Base-by-base conservation (phyloP, 30 jellyfish, hydroid and myxozoan species). In the Pelagia noctiluca region DNA sequence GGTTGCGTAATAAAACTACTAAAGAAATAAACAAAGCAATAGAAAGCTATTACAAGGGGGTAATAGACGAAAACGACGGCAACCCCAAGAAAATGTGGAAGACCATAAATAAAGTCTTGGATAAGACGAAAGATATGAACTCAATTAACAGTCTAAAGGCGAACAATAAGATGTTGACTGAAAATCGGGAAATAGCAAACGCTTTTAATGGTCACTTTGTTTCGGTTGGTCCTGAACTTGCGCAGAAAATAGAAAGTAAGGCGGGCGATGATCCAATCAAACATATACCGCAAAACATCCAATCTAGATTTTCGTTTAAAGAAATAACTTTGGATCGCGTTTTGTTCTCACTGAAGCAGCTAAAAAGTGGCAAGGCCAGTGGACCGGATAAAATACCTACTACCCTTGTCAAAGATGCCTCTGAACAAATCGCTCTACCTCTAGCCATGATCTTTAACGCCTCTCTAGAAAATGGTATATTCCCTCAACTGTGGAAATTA, bases 161-260 rank as follows among this genome's bases (percentile, higher is more conserved):
- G 16, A 16, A 42, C 16, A 16, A 16, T 42, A 42, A 42, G 57
- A 42, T 42, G 16, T 8, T 42, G 57, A 42, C 57, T 5, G 57
- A 16, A 42, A 16, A 42, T 8, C 8, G 57, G 16, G 57, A 42
- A 42, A 16, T 42, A 5, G 57, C 57, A 16, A 61, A 31, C 30
- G 62, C 63, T 28, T 31, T 67, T 21, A 67, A 32, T 34, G 61
- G 35, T 28, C 62, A 67, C 57, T 67, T 67, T n/a, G 61, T 67
- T 67, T 28, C 80, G 35, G 60, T 67, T 67, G 25, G 80, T 33
- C 80, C 1, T 33, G 24, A 67, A 47, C 48, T 28, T 21, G 80
- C 62, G 42, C 24, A 67, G 21, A 3, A 31, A 50, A 28, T 67
- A 67, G 80, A 31, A 23, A 19, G 11, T n/a, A 67, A 67, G 80